Base-by-base conservation (phyloP, 2,797 vertebrate genomes). In the Channallabes apus region DNA sequence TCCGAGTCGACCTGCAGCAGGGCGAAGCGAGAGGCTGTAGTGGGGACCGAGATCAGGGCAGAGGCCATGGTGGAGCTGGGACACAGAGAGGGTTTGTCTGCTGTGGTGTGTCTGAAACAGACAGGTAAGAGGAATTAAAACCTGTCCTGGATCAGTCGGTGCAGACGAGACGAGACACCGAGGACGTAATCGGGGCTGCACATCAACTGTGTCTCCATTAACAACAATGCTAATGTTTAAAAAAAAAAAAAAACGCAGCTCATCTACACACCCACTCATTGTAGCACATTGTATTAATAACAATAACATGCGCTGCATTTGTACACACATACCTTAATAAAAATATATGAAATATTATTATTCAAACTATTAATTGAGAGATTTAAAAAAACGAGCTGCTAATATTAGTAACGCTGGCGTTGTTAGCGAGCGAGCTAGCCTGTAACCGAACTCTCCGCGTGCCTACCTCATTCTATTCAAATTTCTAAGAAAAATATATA, bases 1-100 rank as follows among this genome's bases (percentile, higher is more conserved):
- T 96, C 96, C 0, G 96, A 97, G 92, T 99, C 96, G 8, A 98
- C 95, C 94, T 97, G 96, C n/a, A 99, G 95, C 73, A 98, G 93
- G 83, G 97, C 97, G 89, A 98, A 99, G 65, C 97, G 96, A 83
- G 97, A 98, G 51, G 97, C 96, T 24, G 97, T 98, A 61, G 97
- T 97, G 80, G 96, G 96, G 85, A 98, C 96, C 64, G 94, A 96
- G 87, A 97, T 96, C 90, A 97, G 91, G 38, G 96, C 90, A 29
- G 97, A 97, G 84, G 97, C 94, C 97, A 99, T 98, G 79, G 20
- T 71, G 46, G 64, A 84, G n/a, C 87, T 80, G 79, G 6, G 32
- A 76, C n/a, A 20, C 2, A 58, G 54, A 38, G 27, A 56, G 35
- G 18, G 35, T 12, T 18, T 17, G 38, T 6, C 41, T 32, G 14